Evolutionary conservation across 1,140 invertebrate genomes (phyloP).

Genomic region (Argopecten irradians): DNA sequence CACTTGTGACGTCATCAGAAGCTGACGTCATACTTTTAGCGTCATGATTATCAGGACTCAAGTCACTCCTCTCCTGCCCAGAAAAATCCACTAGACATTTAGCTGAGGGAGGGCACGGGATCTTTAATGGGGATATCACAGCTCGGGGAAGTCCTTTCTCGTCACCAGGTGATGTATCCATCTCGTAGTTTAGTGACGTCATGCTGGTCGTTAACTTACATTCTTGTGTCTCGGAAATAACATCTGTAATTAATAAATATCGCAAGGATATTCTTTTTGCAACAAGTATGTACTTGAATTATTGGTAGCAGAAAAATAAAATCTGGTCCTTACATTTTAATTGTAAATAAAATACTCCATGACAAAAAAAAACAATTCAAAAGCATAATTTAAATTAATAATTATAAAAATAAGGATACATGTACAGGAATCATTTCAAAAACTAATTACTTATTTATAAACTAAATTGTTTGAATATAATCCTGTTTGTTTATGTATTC

Average conservation of each 20-base stretch:
- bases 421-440: no score
- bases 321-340: no score
- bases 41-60: not conserved
- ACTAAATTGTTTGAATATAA: no score
- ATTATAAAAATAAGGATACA: no score
- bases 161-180: not conserved
- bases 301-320: no score
- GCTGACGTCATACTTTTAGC: not conserved
- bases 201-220: not conserved
- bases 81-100: not conserved
- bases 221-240: not conserved
- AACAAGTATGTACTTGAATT: no score
- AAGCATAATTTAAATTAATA: no score
- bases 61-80: not conserved
- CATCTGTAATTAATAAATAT: not conserved
- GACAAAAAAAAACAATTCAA: no score
- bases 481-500: no score
- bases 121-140: not conserved
- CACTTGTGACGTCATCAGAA: constrained; percentile 3
- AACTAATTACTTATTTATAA: no score
- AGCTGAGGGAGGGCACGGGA: not conserved
- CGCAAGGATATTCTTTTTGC: no score
- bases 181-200: not conserved
- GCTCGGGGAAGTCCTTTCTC: not conserved
- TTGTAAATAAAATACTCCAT: no score